phyloP scores from a whole-genome alignment of 2,797 vertebrate genomes.

The Halcyon smyrnensis region DNA sequence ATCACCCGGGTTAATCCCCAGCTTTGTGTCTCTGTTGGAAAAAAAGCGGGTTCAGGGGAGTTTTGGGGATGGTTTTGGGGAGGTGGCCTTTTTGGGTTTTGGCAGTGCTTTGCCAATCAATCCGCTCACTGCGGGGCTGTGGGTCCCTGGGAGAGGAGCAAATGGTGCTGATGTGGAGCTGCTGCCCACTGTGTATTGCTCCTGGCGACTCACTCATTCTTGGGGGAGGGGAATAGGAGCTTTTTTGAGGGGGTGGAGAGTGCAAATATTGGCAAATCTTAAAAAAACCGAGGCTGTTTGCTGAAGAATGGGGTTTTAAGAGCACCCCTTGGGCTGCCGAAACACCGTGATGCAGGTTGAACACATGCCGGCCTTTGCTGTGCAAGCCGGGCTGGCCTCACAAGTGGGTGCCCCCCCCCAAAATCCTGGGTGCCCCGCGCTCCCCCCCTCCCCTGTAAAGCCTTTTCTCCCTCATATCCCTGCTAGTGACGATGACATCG shows the following conservation, averaged over 20 bases:
- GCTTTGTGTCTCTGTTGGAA: background rate
- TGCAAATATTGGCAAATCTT: background rate
- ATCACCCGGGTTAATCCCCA: fast-evolving
- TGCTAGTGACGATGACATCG: constrained; percentile 92
- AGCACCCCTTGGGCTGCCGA: background rate
- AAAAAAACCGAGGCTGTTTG: background rate
- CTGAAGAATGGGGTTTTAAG: background rate
- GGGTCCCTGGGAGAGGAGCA: fast-evolving
- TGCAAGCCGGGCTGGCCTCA: no score
- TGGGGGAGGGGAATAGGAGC: no score
- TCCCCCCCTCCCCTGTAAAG: background rate
- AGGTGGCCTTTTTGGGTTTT: background rate
- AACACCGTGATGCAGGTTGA: no score
- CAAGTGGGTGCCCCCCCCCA: no score
- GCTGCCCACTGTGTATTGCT: background rate
- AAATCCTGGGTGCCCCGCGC: no score
- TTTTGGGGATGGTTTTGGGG: background rate
- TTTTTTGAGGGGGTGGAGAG: no score
- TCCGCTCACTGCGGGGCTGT: background rate
- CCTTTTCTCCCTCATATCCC: background rate
- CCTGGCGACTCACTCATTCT: background rate
- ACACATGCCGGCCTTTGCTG: no score
- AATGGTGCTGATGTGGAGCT: background rate
- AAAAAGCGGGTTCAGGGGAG: background rate
- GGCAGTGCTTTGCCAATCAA: background rate